Conservation (phyloP, 2,113 vertebrate genomes). For the Pholis gunnellus region DNA sequence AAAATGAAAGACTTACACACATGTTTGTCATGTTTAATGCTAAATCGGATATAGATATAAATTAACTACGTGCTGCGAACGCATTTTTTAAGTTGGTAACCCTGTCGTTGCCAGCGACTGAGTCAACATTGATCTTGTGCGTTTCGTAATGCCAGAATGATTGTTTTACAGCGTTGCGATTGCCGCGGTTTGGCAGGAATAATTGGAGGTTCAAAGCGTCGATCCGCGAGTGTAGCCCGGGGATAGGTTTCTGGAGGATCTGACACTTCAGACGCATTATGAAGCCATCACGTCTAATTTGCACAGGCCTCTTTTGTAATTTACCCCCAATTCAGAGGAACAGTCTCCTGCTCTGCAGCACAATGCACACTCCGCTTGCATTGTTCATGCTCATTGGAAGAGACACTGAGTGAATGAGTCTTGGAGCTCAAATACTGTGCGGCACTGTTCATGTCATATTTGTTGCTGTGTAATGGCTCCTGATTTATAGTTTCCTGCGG, state of each 20-base stretch:
- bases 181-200: constrained; percentile 69
- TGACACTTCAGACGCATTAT: constrained; percentile 76
- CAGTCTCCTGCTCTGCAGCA: constrained; percentile 68
- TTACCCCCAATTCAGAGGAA: constrained; percentile 74
- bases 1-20: constrained; percentile 21
- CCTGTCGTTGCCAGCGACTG: constrained; percentile 43
- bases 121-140: constrained; percentile 59
- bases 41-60: constrained; percentile 41
- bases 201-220: constrained; percentile 72
- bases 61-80: constrained; percentile 43
- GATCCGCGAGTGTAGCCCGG: constrained; percentile 64
- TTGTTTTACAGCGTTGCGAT: constrained; percentile 70
- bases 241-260: constrained; percentile 68
- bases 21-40: constrained; percentile 21
- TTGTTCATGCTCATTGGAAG: constrained; percentile 77
- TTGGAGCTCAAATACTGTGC: constrained; percentile 71
- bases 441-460: constrained; percentile 74
- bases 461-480: constrained; percentile 73
- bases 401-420: constrained; percentile 78
- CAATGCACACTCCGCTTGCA: constrained; percentile 71
- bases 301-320: constrained; percentile 75
- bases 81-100: constrained; percentile 37
- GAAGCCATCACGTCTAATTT: constrained; percentile 79
- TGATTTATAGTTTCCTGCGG: constrained; percentile 73
- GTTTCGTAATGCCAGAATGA: constrained; percentile 49